Percentiles rank a stretch among this genome's conserved stretches.
These are phyloP conservation scores for Cerastoderma edule DNA, from an alignment of 2,888 invertebrate genomes.

Conservation along the genomic window DNA sequence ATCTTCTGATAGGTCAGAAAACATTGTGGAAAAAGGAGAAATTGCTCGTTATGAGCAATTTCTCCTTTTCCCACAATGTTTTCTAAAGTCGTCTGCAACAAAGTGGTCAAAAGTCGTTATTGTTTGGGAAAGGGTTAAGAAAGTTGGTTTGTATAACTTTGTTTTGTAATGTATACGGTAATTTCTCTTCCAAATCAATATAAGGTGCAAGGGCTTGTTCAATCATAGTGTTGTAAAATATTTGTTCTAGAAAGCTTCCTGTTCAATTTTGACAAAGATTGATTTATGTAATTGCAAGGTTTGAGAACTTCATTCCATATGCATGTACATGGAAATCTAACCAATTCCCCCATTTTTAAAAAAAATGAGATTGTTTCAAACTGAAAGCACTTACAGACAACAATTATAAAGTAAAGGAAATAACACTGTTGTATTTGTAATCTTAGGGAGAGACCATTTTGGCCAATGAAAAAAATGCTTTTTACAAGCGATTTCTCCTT, in stretches of 20 bases:
- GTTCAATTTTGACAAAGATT: no score
- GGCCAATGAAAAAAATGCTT: neutral
- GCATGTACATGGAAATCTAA: no score
- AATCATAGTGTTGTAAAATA: neutral
- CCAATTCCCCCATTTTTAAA: no score
- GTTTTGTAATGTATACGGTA: neutral
- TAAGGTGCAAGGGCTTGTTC: neutral
- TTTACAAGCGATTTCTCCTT: neutral
- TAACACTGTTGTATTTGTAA: no score
- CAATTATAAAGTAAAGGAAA: neutral
- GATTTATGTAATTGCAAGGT: no score
- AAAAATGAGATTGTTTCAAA: neutral
- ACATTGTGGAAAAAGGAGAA: constrained; percentile 3
- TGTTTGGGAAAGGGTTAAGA: neutral
- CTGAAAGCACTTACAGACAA: neutral
- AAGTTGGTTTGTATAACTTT: neutral
- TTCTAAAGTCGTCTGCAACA: neutral
- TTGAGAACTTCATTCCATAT: no score
- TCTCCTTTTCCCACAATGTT: constrained; percentile 18
- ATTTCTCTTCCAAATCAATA: neutral
- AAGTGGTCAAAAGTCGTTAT: neutral
- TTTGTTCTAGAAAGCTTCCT: no score
- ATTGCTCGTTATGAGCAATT: constrained; percentile 13
- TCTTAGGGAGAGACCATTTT: no score
- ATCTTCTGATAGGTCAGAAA: neutral